Evolutionary conservation across 2,888 invertebrate species (phyloP).

Genomic region (Tetragnatha montana): DNA sequence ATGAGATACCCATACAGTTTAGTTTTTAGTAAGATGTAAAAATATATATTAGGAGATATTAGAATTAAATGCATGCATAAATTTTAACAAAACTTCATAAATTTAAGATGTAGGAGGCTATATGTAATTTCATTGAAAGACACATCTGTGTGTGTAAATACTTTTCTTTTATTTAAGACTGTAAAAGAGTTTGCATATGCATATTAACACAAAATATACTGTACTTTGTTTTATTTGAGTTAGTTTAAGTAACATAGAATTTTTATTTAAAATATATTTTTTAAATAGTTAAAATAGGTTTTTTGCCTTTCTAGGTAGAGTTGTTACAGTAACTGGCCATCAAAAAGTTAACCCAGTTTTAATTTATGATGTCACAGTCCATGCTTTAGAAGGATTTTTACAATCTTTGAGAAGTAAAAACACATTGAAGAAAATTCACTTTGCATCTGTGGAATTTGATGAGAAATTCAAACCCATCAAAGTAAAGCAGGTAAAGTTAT

Average conservation of each 20-base stretch:
- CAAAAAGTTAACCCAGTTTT: slow-evolving; percentile 19
- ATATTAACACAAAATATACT: no score
- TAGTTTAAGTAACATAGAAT: neutral
- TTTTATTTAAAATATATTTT: neutral
- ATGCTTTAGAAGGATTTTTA: slow-evolving; percentile 63
- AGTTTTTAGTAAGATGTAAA: no score
- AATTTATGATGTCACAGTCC: slow-evolving; percentile 59
- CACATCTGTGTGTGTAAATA: no score
- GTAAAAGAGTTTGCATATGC: neutral
- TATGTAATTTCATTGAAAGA: no score
- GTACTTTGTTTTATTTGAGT: neutral
- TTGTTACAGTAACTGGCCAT: slow-evolving; percentile 61
- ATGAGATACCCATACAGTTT: no score
- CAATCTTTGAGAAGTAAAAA: slow-evolving; percentile 36
- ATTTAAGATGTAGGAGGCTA: no score
- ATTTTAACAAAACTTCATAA: no score
- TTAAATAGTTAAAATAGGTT: neutral
- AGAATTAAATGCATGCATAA: no score
- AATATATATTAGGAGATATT: no score
- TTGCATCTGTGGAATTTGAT: slow-evolving; percentile 50
- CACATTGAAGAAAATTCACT: slow-evolving; percentile 23
- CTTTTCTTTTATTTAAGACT: neutral
- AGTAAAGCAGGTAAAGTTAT: slow-evolving; percentile 59
- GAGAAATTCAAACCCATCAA: slow-evolving; percentile 49
- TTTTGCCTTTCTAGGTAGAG: slow-evolving; percentile 47